Percentiles rank a stretch among this genome's conserved stretches.
Conservation (phyloP, 2,113 vertebrate species). For the Artemisiospiza belli region DNA sequence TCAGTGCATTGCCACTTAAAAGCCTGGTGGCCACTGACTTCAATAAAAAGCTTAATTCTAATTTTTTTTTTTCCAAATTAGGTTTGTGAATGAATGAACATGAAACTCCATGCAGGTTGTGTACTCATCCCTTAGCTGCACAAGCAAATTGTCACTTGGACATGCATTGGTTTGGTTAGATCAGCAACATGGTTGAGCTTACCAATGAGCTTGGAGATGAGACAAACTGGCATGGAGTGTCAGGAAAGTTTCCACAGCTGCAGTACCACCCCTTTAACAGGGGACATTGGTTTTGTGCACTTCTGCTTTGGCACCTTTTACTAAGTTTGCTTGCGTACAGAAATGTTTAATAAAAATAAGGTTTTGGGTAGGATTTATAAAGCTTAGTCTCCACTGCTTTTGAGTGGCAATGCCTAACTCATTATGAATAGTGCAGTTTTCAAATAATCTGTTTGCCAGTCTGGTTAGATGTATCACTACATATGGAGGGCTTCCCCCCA, state of each 20-base stretch:
- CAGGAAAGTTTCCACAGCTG: conserved; percentile 24
- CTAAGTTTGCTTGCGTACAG: background rate
- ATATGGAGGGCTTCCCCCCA: background rate
- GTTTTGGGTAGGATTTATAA: conserved; percentile 4
- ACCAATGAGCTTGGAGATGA: background rate
- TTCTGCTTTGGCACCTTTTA: background rate
- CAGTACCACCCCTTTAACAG: background rate
- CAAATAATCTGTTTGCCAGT: background rate
- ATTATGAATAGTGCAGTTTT: background rate
- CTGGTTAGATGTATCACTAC: background rate
- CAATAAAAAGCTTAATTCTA: background rate
- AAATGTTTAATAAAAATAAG: background rate
- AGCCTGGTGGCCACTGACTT: background rate
- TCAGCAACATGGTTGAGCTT: background rate
- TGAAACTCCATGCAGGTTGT: background rate
- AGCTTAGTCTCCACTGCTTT: background rate
- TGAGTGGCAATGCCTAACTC: background rate
- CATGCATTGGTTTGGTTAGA: background rate
- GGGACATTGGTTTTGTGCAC: background rate
- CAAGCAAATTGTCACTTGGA: background rate
- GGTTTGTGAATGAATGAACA: background rate
- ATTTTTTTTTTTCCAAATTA: background rate
- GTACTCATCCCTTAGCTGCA: background rate
- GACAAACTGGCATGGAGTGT: background rate
- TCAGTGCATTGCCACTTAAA: background rate